Percentiles rank a stretch among this genome's conserved stretches.
Conservation (phyloP, 1,140 invertebrate genomes). For the Meteorus sp. region DNA sequence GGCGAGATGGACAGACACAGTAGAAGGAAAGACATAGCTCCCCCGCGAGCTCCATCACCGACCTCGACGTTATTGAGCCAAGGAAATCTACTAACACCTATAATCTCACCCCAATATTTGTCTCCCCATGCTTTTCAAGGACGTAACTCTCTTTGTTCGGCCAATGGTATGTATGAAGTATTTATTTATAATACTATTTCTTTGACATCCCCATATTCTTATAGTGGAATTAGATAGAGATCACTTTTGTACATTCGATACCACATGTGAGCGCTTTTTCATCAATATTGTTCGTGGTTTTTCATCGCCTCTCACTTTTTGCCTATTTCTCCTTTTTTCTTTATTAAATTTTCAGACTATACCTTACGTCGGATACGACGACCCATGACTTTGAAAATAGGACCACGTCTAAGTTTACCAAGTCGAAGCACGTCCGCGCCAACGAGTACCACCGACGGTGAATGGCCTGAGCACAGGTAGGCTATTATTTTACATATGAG, state of each 20-base stretch:
- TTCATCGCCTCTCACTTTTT: conserved; percentile 13
- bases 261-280: too few relatives aligned
- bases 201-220: too few relatives aligned
- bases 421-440: conserved; percentile 59
- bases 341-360: conserved; percentile 53
- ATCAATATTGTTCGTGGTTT: too few relatives aligned
- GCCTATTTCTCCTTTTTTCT: conserved; percentile 10
- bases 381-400: conserved; percentile 60
- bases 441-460: conserved; percentile 57
- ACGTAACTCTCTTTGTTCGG: conserved; percentile 54
- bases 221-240: too few relatives aligned
- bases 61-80: conserved; percentile 32
- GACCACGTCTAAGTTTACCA: conserved; percentile 58
- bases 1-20: conserved; percentile 6
- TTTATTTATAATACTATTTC: conserved; percentile 46
- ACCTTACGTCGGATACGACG: conserved; percentile 55
- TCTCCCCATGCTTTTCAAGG: conserved; percentile 56
- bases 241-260: too few relatives aligned
- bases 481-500: conserved; percentile 4
- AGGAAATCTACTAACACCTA: conserved; percentile 45
- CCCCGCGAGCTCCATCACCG: conserved; percentile 38
- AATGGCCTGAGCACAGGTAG: conserved; percentile 56
- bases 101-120: conserved; percentile 46
- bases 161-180: conserved; percentile 49
- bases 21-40: conserved; percentile 33